phyloP scores from a whole-genome alignment of 1,140 invertebrate species.

The Drosophila tani region DNA sequence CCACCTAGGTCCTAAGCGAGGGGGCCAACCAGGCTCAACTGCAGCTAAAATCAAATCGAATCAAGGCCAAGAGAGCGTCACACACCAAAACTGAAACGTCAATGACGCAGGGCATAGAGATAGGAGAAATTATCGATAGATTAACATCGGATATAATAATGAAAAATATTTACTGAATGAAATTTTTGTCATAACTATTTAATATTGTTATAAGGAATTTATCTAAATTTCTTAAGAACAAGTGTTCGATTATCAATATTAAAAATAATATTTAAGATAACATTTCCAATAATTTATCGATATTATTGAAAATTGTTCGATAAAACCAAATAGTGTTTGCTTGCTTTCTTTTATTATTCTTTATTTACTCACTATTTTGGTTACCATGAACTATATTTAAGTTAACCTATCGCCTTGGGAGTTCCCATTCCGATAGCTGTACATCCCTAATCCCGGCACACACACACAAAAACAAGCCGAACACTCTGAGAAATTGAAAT shows the following conservation, averaged over 20 bases:
- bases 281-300: too few relatives aligned
- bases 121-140: neutral
- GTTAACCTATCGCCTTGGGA: neutral
- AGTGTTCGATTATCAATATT: too few relatives aligned
- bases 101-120: slow-evolving; percentile 12
- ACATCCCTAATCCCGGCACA: neutral
- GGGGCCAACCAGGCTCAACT: neutral
- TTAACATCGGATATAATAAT: too few relatives aligned
- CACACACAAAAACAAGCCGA: slow-evolving; percentile 29
- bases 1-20: slow-evolving; percentile 31
- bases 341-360: too few relatives aligned
- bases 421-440: neutral
- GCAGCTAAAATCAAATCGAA: slow-evolving; percentile 40
- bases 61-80: slow-evolving; percentile 56
- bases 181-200: neutral
- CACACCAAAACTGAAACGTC: slow-evolving; percentile 36
- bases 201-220: neutral
- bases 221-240: too few relatives aligned
- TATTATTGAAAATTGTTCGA: too few relatives aligned
- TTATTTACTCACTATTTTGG: too few relatives aligned
- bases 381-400: neutral
- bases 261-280: too few relatives aligned
- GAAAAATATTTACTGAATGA: too few relatives aligned
- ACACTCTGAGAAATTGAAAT: slow-evolving; percentile 72
- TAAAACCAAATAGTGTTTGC: too few relatives aligned